Conservation (phyloP, 2,888 invertebrate genomes). For the Limnephilus auricula region DNA sequence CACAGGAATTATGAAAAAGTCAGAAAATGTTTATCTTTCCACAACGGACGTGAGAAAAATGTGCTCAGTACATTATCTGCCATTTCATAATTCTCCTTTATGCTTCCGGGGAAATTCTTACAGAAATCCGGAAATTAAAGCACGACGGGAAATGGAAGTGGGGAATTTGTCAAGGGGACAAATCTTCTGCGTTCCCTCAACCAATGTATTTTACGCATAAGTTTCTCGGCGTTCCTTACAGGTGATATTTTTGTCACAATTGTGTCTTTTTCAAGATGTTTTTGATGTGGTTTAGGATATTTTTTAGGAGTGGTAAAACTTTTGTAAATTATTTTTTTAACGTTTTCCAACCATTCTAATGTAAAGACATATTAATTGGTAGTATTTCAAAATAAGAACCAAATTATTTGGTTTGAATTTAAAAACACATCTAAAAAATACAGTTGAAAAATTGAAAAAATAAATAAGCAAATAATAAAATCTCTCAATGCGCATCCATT, state of each 20-base stretch:
- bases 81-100: slow-evolving; percentile 19
- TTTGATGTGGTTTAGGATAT: background rate
- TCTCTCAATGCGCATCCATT: no score
- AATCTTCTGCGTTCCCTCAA: slow-evolving; percentile 11
- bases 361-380: background rate
- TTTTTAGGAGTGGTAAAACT: background rate
- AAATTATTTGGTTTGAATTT: no score
- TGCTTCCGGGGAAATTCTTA: background rate
- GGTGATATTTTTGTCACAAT: background rate
- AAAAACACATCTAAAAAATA: no score
- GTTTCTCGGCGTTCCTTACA: background rate
- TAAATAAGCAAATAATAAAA: no score
- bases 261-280: background rate
- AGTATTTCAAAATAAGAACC: no score
- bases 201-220: background rate
- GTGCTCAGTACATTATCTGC: background rate
- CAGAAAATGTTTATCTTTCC: background rate
- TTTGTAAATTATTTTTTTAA: background rate
- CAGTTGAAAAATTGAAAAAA: no score
- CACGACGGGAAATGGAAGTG: slow-evolving; percentile 57
- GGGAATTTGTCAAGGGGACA: slow-evolving; percentile 60
- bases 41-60: background rate
- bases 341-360: background rate
- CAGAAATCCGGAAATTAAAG: slow-evolving; percentile 35
- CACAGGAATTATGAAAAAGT: background rate